phyloP scores from a whole-genome alignment of 2,797 vertebrate species.

The Poecile montanus region DNA sequence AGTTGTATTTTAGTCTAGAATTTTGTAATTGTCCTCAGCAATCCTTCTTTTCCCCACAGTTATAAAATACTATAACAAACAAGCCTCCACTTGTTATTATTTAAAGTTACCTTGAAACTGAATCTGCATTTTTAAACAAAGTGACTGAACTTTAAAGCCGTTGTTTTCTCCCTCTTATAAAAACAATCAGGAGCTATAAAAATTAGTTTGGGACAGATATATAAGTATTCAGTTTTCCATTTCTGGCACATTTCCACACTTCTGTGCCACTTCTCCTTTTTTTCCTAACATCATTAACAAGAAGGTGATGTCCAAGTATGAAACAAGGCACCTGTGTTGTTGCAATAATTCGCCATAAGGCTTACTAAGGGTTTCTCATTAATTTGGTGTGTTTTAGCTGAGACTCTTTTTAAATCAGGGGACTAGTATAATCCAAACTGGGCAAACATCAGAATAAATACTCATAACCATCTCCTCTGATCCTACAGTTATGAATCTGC shows the following conservation, averaged over 20 bases:
- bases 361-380: not conserved
- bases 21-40: not conserved
- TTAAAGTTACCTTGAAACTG: not conserved
- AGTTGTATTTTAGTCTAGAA: not conserved
- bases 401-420: not conserved
- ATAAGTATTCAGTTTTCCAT: not conserved
- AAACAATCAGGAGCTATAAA: not conserved
- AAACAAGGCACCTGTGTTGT: not conserved
- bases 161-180: not conserved
- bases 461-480: not conserved
- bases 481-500: not conserved
- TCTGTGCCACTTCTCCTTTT: not conserved
- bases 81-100: not conserved
- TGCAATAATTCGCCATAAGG: not conserved
- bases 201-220: not conserved
- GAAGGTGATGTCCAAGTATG: not conserved
- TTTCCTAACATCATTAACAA: not conserved
- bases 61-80: not conserved
- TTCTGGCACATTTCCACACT: not conserved
- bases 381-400: not conserved
- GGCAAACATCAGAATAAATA: not conserved
- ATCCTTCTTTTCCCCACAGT: not conserved
- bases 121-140: not conserved
- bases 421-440: not conserved
- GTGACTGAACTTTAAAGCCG: not conserved